Evolutionary conservation across 2,888 invertebrate species (phyloP).

Genomic region (Macrosiphum euphorbiae): DNA sequence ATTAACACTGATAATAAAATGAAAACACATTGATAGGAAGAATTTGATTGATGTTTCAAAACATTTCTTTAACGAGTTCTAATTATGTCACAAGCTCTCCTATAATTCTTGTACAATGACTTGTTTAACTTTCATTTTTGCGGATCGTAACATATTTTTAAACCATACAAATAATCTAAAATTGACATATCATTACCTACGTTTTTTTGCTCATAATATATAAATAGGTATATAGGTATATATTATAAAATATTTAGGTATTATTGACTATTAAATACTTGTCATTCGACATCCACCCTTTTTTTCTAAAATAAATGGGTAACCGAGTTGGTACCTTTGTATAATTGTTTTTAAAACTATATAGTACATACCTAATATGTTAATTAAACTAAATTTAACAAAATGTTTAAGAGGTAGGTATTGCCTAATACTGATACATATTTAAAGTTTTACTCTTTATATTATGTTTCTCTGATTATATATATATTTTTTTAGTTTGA

Average conservation of each 20-base stretch:
- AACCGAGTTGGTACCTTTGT: background rate
- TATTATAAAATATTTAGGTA: too few relatives aligned
- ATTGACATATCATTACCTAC: too few relatives aligned
- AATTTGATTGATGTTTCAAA: background rate
- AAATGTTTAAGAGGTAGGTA: background rate
- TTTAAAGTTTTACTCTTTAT: background rate
- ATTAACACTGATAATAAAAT: background rate
- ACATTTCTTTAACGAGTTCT: background rate
- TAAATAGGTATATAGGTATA: too few relatives aligned
- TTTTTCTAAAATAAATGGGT: background rate
- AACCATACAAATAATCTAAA: too few relatives aligned
- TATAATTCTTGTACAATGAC: background rate
- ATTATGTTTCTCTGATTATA: background rate
- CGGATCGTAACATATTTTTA: background rate
- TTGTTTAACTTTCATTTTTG: background rate
- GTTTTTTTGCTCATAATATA: too few relatives aligned
- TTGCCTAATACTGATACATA: background rate
- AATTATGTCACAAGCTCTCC: background rate
- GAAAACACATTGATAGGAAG: background rate
- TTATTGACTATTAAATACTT: too few relatives aligned
- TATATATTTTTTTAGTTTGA: background rate
- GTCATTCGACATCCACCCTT: too few relatives aligned
- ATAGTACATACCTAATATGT: background rate
- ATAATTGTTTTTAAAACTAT: background rate
- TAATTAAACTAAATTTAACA: background rate